Percentiles rank a stretch among this genome's conserved stretches.
phyloP scores from a whole-genome alignment of 2,888 invertebrate genomes.

The Pilophorus perplexus region DNA sequence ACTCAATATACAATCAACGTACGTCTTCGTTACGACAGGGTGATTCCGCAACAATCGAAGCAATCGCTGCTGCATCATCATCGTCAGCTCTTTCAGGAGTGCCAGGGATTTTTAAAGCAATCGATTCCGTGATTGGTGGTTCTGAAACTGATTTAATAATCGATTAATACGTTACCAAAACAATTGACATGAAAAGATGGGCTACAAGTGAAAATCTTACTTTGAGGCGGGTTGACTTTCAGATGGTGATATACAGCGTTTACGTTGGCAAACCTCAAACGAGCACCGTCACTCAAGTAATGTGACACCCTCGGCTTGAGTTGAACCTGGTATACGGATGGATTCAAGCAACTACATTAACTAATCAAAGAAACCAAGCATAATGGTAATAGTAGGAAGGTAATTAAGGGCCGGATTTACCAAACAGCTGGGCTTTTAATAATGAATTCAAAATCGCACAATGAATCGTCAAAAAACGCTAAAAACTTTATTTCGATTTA shows the following conservation, averaged over 20 bases:
- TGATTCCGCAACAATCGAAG: conserved; percentile 3
- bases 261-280: conserved; percentile 50
- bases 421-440: too few relatives aligned
- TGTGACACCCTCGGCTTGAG: conserved; percentile 51
- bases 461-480: too few relatives aligned
- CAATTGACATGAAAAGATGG: too few relatives aligned
- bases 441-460: too few relatives aligned
- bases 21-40: background rate
- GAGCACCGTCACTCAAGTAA: conserved; percentile 51
- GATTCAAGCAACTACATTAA: too few relatives aligned
- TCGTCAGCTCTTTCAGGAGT: conserved; percentile 12
- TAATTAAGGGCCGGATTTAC: too few relatives aligned
- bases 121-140: background rate
- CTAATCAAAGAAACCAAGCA: too few relatives aligned
- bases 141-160: background rate
- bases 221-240: background rate
- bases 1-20: too few relatives aligned
- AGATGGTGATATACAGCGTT: conserved; percentile 48
- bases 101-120: background rate
- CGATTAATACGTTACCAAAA: too few relatives aligned
- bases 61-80: background rate
- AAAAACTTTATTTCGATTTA: too few relatives aligned
- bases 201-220: background rate
- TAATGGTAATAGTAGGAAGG: too few relatives aligned
- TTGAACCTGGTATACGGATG: too few relatives aligned